Conservation (phyloP, 2,113 vertebrate genomes). For the Scopus umbretta region DNA sequence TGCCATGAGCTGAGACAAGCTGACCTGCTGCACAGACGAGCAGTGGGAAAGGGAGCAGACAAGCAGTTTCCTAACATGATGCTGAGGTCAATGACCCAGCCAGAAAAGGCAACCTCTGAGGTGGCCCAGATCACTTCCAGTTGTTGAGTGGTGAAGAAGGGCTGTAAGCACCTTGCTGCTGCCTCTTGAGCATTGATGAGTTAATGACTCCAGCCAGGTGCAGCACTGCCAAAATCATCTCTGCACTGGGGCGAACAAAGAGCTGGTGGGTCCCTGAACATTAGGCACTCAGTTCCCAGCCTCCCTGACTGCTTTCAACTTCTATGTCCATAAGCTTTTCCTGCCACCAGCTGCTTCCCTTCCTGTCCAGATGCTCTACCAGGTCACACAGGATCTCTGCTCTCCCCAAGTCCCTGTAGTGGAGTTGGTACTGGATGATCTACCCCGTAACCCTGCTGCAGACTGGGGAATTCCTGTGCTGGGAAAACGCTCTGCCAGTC, state of each 20-base stretch:
- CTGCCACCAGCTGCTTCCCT: neutral
- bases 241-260: neutral
- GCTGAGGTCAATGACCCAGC: neutral
- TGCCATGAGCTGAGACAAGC: neutral
- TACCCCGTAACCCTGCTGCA: neutral
- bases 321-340: neutral
- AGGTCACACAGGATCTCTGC: neutral
- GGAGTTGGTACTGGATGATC: fast-evolving
- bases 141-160: neutral
- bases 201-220: neutral
- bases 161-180: neutral
- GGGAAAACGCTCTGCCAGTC: neutral
- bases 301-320: neutral
- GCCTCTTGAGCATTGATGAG: neutral
- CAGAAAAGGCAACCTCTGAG: neutral
- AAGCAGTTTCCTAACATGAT: fast-evolving
- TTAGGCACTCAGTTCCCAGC: neutral
- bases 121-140: neutral
- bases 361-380: neutral
- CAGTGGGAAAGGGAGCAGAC: neutral
- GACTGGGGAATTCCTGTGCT: neutral
- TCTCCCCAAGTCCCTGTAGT: neutral
- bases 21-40: neutral
- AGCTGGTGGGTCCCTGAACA: neutral
- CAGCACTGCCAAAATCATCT: neutral